phyloP scores from a whole-genome alignment of 2,888 invertebrate genomes.

The Spicauda simplicius region DNA sequence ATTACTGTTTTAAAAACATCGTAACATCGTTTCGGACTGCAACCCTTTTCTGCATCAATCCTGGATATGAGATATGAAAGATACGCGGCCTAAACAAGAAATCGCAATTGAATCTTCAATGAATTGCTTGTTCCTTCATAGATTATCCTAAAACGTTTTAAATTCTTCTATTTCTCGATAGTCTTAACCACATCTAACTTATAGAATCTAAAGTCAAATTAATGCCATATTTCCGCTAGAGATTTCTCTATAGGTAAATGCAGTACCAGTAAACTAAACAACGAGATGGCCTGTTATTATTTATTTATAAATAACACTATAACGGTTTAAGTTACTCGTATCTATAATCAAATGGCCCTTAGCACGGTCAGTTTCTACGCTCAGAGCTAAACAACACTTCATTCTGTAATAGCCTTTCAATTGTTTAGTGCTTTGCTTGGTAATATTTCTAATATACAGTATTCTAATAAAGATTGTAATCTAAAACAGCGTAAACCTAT shows the following conservation, averaged over 20 bases:
- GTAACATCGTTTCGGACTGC: too few species aligned
- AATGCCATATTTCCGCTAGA: not conserved
- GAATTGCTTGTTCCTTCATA: too few species aligned
- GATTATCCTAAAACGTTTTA: too few species aligned
- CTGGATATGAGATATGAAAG: too few species aligned
- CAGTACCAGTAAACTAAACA: too few species aligned
- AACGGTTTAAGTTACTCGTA: not conserved
- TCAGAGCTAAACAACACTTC: slow-evolving; percentile 48
- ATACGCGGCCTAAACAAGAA: too few species aligned
- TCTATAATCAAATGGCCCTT: slow-evolving; percentile 9
- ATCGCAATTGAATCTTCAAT: too few species aligned
- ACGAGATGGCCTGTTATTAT: not conserved
- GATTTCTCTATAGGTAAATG: not conserved
- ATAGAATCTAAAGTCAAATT: not conserved
- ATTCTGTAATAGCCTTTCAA: not conserved
- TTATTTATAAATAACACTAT: not conserved
- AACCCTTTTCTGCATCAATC: too few species aligned
- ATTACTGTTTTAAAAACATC: too few species aligned
- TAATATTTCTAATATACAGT: not conserved
- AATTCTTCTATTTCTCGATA: too few species aligned
- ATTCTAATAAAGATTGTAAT: not conserved
- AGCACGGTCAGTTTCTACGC: slow-evolving; percentile 56
- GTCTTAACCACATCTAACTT: too few species aligned
- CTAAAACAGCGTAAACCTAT: too few species aligned
- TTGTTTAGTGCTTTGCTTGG: not conserved